These are phyloP conservation scores for Tuta absoluta DNA, from an alignment of 2,888 invertebrate genomes.

Conservation along the genomic window DNA sequence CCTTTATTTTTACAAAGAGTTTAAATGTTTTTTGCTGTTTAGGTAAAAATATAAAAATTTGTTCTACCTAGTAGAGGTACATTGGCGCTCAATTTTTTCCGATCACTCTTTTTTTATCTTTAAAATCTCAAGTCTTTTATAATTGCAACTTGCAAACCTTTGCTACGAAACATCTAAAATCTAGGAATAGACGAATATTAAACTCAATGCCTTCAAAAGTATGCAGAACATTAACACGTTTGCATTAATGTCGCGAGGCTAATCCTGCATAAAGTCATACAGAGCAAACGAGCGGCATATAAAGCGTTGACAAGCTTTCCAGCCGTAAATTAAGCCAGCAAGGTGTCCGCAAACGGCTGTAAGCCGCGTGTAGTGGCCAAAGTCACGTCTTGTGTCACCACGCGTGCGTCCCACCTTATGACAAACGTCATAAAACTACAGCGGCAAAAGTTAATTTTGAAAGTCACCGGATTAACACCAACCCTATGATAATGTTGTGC, in stretches of 20 bases:
- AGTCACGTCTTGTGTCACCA: conserved; percentile 60
- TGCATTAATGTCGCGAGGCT: conserved; percentile 52
- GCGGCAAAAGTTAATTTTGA: conserved; percentile 69
- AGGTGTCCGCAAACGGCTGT: conserved; percentile 57
- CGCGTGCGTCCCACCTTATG: conserved; percentile 52
- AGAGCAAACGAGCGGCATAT: conserved; percentile 45
- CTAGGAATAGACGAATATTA: neutral
- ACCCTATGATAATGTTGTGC: conserved; percentile 43
- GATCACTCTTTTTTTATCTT: neutral
- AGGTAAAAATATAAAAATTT: neutral
- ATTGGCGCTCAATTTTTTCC: neutral
- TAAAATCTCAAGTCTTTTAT: neutral
- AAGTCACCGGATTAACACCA: conserved; percentile 64
- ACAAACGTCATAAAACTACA: conserved; percentile 55
- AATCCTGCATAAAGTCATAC: conserved; percentile 68
- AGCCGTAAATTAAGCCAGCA: conserved; percentile 60
- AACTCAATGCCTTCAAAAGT: neutral
- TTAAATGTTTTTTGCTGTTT: conserved; percentile 16
- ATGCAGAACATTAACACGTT: conserved; percentile 30
- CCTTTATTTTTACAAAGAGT: conserved; percentile 25
- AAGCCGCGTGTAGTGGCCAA: conserved; percentile 58
- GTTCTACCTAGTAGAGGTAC: neutral
- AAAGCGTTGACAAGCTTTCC: conserved; percentile 71
- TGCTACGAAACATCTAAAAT: neutral
- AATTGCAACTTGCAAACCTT: neutral